These are phyloP conservation scores for Melanostoma mellinum DNA, from an alignment of 2,888 invertebrate genomes.

Conservation along the genomic window DNA sequence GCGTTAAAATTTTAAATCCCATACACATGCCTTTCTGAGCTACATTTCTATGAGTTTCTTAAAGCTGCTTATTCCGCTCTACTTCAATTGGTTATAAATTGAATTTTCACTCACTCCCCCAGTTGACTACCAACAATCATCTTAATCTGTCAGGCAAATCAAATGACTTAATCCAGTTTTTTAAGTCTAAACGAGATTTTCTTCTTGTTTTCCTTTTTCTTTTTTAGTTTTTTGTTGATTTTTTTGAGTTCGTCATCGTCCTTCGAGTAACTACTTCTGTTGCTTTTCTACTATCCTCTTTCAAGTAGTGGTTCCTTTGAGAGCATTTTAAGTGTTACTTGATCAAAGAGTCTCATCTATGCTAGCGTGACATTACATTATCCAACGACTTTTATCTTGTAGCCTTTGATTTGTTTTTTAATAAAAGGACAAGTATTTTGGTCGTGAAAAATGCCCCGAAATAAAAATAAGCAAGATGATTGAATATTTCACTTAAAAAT, in stretches of 20 bases:
- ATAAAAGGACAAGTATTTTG: conserved; percentile 16
- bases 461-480: background rate
- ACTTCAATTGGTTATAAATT: conserved; percentile 56
- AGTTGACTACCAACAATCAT: conserved; percentile 31
- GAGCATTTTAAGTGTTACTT: conserved; percentile 59
- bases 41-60: too few species aligned
- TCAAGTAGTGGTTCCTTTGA: conserved; percentile 27
- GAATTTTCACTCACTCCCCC: conserved; percentile 18
- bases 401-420: background rate
- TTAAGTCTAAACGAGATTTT: conserved; percentile 26
- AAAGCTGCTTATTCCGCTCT: conserved; percentile 46
- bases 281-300: background rate
- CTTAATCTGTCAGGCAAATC: conserved; percentile 63
- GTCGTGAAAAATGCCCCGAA: conserved; percentile 2
- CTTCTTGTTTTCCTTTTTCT: conserved; percentile 15
- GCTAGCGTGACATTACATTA: conserved; percentile 18
- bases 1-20: background rate
- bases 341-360: conserved; percentile 55
- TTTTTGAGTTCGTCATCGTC: background rate
- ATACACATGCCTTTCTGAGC: too few species aligned
- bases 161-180: conserved; percentile 63
- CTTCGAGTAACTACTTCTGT: background rate
- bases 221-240: background rate
- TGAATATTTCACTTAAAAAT: background rate
- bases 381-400: background rate